Evolutionary conservation across 1,140 invertebrate genomes (phyloP).

Genomic region (Rhizoglyphus robini): DNA sequence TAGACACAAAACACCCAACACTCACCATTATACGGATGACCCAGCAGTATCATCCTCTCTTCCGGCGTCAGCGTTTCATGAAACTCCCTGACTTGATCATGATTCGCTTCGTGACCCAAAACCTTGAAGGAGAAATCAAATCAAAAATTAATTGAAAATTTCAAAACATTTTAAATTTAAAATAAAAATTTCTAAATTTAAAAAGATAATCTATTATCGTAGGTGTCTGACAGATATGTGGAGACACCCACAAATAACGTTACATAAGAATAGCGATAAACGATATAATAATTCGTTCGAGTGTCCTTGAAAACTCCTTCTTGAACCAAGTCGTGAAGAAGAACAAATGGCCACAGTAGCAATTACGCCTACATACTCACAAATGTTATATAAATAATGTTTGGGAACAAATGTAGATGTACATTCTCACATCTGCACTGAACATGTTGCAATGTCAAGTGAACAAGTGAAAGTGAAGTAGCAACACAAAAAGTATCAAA

Average conservation of each 20-base stretch:
- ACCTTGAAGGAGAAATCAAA: not conserved
- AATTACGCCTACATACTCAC: not conserved
- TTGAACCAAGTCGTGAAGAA: no score
- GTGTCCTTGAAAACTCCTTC: not conserved
- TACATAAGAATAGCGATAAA: not conserved
- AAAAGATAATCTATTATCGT: not conserved
- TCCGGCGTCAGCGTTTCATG: not conserved
- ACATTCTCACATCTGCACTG: no score
- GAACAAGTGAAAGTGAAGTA: no score
- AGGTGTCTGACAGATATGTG: not conserved
- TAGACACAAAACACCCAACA: not conserved
- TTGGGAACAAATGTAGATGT: no score
- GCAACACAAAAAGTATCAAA: no score
- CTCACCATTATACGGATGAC: not conserved
- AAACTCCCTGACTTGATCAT: not conserved
- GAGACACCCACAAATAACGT: not conserved
- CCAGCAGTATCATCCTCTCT: constrained; percentile 1
- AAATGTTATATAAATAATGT: not conserved
- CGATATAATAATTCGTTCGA: not conserved
- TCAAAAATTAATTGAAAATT: not conserved
- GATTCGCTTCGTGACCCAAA: no score
- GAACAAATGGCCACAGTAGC: no score
- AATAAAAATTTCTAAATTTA: not conserved
- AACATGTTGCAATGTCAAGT: no score
- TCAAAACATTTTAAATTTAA: not conserved